Base-by-base conservation (phyloP, 2,113 vertebrate genomes). In the Leptodactylus fuscus region DNA sequence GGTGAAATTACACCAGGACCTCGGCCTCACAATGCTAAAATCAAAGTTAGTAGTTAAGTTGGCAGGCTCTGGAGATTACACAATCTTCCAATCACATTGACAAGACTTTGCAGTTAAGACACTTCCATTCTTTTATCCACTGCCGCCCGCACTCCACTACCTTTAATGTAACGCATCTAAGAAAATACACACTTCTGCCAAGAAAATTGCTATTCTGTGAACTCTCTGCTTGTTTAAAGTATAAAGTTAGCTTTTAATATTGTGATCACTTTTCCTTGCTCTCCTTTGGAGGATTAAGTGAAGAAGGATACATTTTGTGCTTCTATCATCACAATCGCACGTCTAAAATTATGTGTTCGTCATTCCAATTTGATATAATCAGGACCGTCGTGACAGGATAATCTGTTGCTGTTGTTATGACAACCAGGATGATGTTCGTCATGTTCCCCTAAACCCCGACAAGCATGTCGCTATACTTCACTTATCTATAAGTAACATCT, bases 31-130 rank as follows among this genome's bases (percentile, higher is more conserved):
- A 53, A 82, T 71, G 18, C 65, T 60, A 74, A 83, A 83, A 75
- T 74, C 81, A 83, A 83, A 74, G 67, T 58, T 83, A 74, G 32
- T 22, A 58, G 36, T 62, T 62, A 75, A 22, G 36, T 55, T 62
- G 36, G 70, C 34, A 69, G 44, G 22, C 12, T 53, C 15, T 4
- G 55, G 22, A 69, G 29, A 85, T 85, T 78, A 78, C 60, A 77
- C 46, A 85, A 85, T 85, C 74, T 78, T 69, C 74, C 83, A 53
- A 78, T 85, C 74, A 55, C 44, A n/a, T 20, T 78, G 83, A 85
- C 74, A 85, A 38, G 70, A 27, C 24, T 46, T 62, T 75, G 48
- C 10, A 53, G 58, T 53, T 41, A 85, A 65, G 65, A 49, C 44
- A 53, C 11, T 78, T 41, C 36, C 32, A 69, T 85, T 62, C 60